A percentile compares a stretch with the other conserved stretches of the same genome.
Conservation (phyloP, 1,140 invertebrate species). For the Tetramorium simillimum region DNA sequence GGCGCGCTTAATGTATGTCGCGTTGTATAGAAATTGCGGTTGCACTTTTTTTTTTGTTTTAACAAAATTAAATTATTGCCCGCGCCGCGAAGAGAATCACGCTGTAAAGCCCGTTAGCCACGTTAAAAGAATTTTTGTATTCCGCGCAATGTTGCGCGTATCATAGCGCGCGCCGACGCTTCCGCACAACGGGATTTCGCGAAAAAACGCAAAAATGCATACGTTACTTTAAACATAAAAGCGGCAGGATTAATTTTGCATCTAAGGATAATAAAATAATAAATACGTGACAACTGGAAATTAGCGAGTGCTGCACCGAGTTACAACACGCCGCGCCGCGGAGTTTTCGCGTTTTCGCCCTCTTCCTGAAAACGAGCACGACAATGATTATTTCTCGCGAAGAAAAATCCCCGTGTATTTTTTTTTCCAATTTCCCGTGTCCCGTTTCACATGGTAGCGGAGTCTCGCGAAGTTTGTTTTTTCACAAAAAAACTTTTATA, state of each 20-base stretch:
- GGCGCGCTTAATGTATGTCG: constrained; percentile 26
- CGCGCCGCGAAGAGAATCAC: neutral
- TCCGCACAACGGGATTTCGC: neutral
- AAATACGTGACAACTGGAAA: constrained; percentile 21
- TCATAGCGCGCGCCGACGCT: neutral
- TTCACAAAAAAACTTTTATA: constrained; percentile 26
- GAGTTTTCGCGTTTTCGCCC: neutral
- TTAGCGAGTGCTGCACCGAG: constrained; percentile 1
- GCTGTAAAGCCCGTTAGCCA: neutral
- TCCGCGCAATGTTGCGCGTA: neutral
- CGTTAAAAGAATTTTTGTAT: neutral
- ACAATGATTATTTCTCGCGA: constrained; percentile 38
- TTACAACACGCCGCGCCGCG: neutral
- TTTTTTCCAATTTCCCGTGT: constrained; percentile 27
- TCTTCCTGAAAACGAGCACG: neutral
- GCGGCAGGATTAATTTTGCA: constrained; percentile 15
- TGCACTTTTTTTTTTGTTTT: constrained; percentile 13
- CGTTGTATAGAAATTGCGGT: constrained; percentile 20
- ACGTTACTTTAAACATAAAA: constrained; percentile 29
- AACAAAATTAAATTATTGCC: constrained; percentile 10
- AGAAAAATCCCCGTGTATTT: constrained; percentile 30
- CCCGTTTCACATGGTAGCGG: neutral
- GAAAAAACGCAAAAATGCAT: constrained; percentile 25
- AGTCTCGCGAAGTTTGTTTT: constrained; percentile 46
- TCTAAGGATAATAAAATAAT: constrained; percentile 30